Percentiles rank a stretch among this genome's conserved stretches.
phyloP scores from a whole-genome alignment of 2,113 vertebrate species.

The Drymodes brunneopygia region DNA sequence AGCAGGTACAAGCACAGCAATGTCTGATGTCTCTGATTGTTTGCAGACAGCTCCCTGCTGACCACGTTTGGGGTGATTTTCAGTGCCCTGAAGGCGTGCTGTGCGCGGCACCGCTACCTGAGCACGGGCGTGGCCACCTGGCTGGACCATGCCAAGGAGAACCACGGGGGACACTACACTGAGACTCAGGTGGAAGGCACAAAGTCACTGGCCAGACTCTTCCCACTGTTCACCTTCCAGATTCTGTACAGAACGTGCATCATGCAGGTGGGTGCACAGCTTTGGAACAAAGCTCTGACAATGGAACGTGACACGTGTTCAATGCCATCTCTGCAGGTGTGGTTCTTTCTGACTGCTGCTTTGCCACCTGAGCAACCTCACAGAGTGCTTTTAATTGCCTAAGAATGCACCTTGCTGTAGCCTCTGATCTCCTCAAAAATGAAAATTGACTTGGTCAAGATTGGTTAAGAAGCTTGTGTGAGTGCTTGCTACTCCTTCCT shows the following conservation, averaged over 20 bases:
- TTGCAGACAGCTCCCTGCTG: constrained; percentile 73
- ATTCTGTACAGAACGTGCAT: constrained; percentile 83
- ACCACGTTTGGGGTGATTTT: constrained; percentile 77
- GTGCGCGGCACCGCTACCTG: constrained; percentile 66
- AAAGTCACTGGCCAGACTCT: constrained; percentile 78
- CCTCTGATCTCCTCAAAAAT: background rate
- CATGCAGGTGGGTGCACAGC: constrained; percentile 74
- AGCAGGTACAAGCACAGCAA: background rate
- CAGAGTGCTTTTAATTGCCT: background rate
- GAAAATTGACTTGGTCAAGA: background rate
- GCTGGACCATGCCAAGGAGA: constrained; percentile 84
- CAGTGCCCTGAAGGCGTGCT: constrained; percentile 75
- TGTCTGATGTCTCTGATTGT: background rate
- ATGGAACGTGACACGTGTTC: rapidly evolving
- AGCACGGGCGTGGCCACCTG: constrained; percentile 62
- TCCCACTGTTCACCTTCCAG: constrained; percentile 86
- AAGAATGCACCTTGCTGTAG: background rate
- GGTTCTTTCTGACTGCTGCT: background rate
- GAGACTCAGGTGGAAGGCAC: constrained; percentile 84
- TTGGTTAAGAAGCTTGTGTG: background rate
- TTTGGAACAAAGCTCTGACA: background rate
- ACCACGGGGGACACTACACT: constrained; percentile 78
- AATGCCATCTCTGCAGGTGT: rapidly evolving
- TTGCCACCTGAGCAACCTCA: background rate
- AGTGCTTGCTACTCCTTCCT: background rate